These are phyloP conservation scores for Conopomorpha cramerella DNA, from an alignment of 1,140 invertebrate species.

Conservation along the genomic window DNA sequence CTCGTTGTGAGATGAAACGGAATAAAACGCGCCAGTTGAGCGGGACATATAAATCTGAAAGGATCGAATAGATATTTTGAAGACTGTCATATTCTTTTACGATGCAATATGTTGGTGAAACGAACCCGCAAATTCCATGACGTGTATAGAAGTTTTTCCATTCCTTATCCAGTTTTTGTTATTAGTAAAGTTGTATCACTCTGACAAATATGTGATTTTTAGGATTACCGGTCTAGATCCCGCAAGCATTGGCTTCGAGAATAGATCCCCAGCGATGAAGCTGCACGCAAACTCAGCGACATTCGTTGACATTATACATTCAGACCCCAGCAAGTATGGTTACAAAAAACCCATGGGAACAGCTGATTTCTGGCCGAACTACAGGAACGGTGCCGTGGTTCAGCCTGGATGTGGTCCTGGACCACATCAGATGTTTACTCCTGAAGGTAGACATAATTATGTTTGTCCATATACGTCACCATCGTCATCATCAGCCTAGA, in stretches of 20 bases:
- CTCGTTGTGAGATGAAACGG: too few relatives aligned
- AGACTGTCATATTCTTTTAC: too few relatives aligned
- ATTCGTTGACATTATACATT: slow-evolving; percentile 28
- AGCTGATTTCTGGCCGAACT: slow-evolving; percentile 47
- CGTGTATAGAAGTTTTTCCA: too few relatives aligned
- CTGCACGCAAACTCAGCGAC: slow-evolving; percentile 24
- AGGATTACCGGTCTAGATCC: slow-evolving; percentile 45
- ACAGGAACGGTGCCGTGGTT: slow-evolving; percentile 12
- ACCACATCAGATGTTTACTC: slow-evolving; percentile 17
- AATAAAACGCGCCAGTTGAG: too few relatives aligned
- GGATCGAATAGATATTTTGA: too few relatives aligned
- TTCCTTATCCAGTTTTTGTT: too few relatives aligned
- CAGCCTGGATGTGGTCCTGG: slow-evolving; percentile 30
- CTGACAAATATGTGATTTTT: slow-evolving; percentile 7
- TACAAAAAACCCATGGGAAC: slow-evolving; percentile 16
- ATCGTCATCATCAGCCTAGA: too few relatives aligned
- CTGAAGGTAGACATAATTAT: slow-evolving; percentile 16
- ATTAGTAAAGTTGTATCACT: too few relatives aligned
- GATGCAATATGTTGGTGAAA: too few relatives aligned
- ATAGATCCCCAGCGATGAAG: slow-evolving; percentile 13
- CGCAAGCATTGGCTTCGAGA: slow-evolving; percentile 24
- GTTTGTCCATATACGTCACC: too few relatives aligned
- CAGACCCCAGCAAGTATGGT: slow-evolving; percentile 36
- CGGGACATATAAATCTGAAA: too few relatives aligned
- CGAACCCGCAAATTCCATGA: too few relatives aligned